Base-by-base conservation (phyloP, 2,888 invertebrate species). In the Meta bourneti region DNA sequence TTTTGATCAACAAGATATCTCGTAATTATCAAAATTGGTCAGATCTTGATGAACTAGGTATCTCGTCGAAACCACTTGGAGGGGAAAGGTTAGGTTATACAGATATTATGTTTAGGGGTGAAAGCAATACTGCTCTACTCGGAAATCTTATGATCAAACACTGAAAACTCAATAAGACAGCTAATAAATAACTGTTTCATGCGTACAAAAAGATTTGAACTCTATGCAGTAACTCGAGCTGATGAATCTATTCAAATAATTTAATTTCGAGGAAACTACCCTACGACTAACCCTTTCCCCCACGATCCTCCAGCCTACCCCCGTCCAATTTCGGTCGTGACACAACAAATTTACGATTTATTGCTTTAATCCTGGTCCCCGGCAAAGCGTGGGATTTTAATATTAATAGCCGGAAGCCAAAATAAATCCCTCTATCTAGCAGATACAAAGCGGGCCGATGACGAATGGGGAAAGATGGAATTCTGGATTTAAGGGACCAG, bases 341-440 rank as follows among this genome's bases (percentile, higher is more conserved):
- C 61, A 9, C 51, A 52, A 80, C 72, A 80, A 87, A 86, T 72
- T 80, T 52, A 70, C 77, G 20, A 89, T 89, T 89, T 82, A 89
- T 89, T 89, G 54, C 82, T 48, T 77, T 83, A 89, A 89, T 89
- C 89, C 82, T 7, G 19, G 20, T 61, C 61, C 81, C 19, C 75
- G 52, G n/a, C 51, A 20, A 82, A 20, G 61, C 75, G 82, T 8
- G 54, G 79, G 87, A 79, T 89, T 82, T 89, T 82, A 82, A 89
- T 83, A 89, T 89, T 89, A 89, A 89, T 89, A 77, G 89, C 75
- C 51, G 51, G 75, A 51, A 77, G 89, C 51, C 81, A 70, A 89
- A 83, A 77, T 82, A 89, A 89, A 82, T 89, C 89, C 82, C 71
- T 75, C 82, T 89, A 82, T 89, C 82, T 75, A 78, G 34, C 75